Evolutionary conservation across 2,113 vertebrate species (phyloP).

Genomic region (Excalfactoria chinensis): DNA sequence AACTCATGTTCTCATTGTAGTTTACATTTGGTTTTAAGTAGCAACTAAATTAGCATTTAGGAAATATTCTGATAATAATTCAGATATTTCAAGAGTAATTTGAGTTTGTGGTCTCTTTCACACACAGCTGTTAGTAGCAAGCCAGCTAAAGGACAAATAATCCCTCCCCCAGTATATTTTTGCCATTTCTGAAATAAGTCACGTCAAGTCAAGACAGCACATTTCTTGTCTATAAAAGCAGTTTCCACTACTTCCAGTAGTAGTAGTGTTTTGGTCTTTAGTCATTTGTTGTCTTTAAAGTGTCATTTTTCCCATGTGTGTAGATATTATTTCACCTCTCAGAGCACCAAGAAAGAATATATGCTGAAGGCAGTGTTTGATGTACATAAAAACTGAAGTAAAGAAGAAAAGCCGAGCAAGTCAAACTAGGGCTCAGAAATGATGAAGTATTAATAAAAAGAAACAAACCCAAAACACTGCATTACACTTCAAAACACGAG

Average conservation of each 20-base stretch:
- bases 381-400: background rate
- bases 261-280: background rate
- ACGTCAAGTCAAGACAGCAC: background rate
- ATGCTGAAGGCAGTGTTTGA: background rate
- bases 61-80: conserved; percentile 24
- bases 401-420: background rate
- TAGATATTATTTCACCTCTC: background rate
- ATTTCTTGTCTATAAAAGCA: background rate
- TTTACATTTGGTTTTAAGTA: background rate
- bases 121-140: conserved; percentile 10
- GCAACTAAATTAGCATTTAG: conserved; percentile 49
- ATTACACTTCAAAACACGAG: background rate
- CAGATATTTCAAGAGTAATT: background rate
- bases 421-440: background rate
- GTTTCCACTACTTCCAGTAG: background rate
- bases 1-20: background rate
- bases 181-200: background rate
- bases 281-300: conserved; percentile 3
- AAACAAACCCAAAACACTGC: background rate
- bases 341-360: background rate
- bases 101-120: background rate
- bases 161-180: background rate
- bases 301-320: background rate
- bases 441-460: background rate
- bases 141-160: background rate